A percentile compares a stretch with the other conserved stretches of the same genome.
These are phyloP conservation scores for Autographa pulchrina DNA, from an alignment of 2,888 invertebrate species.

Conservation along the genomic window DNA sequence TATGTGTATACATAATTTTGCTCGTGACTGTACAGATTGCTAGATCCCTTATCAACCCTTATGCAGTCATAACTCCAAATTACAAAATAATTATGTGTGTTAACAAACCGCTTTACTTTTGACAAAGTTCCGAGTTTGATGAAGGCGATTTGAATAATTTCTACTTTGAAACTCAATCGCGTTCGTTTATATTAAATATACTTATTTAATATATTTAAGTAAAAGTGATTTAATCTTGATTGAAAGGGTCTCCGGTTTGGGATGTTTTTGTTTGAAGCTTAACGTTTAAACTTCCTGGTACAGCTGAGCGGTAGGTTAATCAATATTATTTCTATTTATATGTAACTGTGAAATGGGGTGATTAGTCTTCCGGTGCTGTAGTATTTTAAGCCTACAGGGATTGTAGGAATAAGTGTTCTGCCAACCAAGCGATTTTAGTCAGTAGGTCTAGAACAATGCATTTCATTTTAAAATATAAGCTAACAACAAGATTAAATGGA, in stretches of 20 bases:
- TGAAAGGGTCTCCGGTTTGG: constrained; percentile 36
- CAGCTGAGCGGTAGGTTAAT: constrained; percentile 8
- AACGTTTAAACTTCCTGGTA: constrained; percentile 17
- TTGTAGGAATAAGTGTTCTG: no score
- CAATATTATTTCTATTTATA: background rate
- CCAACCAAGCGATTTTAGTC: no score
- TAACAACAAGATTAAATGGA: no score
- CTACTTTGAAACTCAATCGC: constrained; percentile 38
- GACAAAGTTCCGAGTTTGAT: constrained; percentile 41
- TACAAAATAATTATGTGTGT: no score
- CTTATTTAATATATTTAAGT: constrained; percentile 49
- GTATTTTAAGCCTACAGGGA: no score
- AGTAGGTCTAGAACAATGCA: no score
- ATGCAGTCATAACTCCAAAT: constrained; percentile 34
- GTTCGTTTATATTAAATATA: constrained; percentile 32
- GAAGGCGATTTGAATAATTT: constrained; percentile 51
- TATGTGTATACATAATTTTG: no score
- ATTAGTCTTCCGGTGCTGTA: no score
- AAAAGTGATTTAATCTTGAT: constrained; percentile 54
- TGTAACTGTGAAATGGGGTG: no score
- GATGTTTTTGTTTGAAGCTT: constrained; percentile 17
- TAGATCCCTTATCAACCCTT: constrained; percentile 19
- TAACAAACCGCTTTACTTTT: constrained; percentile 28
- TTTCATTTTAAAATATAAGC: no score
- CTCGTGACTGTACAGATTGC: no score